A percentile compares a stretch with the other conserved stretches of the same genome.
These are phyloP conservation scores for Sarcophaga carnaria DNA, from an alignment of 2,888 invertebrate species.

Conservation along the genomic window DNA sequence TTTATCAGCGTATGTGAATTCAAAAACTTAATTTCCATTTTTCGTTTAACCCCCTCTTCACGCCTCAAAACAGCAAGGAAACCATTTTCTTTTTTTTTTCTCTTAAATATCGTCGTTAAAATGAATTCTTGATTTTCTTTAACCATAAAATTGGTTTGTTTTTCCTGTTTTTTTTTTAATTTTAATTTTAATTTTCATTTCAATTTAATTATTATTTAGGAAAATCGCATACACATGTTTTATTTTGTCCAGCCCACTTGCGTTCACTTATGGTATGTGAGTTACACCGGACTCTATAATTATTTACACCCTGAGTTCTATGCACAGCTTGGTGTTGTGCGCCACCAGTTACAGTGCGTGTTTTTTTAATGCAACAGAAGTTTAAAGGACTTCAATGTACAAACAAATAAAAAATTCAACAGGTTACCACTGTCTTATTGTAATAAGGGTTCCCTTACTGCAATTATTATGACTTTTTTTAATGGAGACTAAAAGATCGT, in stretches of 20 bases:
- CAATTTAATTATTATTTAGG: slow-evolving; percentile 47
- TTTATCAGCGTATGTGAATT: slow-evolving; percentile 3
- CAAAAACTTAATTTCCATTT: slow-evolving; percentile 33
- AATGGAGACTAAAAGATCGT: too few species aligned
- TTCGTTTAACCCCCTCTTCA: not conserved
- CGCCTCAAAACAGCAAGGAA: not conserved
- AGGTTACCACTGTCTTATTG: too few species aligned
- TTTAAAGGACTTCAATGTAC: not conserved
- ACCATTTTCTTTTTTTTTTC: not conserved
- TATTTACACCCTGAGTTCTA: slow-evolving; percentile 36
- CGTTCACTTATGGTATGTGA: slow-evolving; percentile 16
- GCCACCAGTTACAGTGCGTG: slow-evolving; percentile 38
- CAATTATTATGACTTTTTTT: too few species aligned
- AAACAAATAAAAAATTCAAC: not conserved
- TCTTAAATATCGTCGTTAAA: slow-evolving; percentile 21
- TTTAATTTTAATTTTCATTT: slow-evolving; percentile 16
- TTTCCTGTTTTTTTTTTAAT: too few species aligned
- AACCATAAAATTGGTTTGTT: slow-evolving; percentile 25
- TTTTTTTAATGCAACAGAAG: not conserved
- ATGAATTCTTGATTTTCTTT: slow-evolving; percentile 26
- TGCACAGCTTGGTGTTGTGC: slow-evolving; percentile 2
- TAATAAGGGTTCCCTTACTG: too few species aligned
- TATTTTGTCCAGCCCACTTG: slow-evolving; percentile 37
- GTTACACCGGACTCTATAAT: slow-evolving; percentile 39
- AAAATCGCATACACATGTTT: slow-evolving; percentile 37